Evolutionary conservation across 2,113 vertebrate genomes (phyloP).

Genomic region (Vulpes lagopus): DNA sequence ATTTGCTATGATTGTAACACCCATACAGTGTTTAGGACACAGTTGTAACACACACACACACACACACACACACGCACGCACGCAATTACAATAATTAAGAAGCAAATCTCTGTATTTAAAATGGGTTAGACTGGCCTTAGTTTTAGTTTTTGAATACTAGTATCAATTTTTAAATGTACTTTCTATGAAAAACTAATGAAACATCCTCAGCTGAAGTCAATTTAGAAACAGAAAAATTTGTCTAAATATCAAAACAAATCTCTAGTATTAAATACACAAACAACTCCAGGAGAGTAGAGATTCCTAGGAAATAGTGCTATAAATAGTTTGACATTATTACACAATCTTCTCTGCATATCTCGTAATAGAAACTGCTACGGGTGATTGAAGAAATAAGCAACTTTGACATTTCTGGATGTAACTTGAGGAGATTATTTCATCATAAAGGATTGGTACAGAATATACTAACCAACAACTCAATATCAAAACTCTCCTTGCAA

Average conservation of each 20-base stretch:
- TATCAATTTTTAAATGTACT: slow-evolving; percentile 77
- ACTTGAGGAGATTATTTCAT: slow-evolving; percentile 77
- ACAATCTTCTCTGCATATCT: slow-evolving; percentile 67
- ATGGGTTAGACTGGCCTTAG: slow-evolving; percentile 69
- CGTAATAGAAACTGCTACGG: slow-evolving; percentile 66
- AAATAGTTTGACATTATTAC: slow-evolving; percentile 78
- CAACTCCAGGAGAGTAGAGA: slow-evolving; percentile 60
- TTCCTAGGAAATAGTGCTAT: slow-evolving; percentile 68
- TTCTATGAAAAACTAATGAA: slow-evolving; percentile 66
- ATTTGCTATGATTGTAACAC: slow-evolving; percentile 1
- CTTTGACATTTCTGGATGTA: slow-evolving; percentile 68
- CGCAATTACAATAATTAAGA: slow-evolving; percentile 64
- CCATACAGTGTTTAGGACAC: slow-evolving; percentile 77
- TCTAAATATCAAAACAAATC: slow-evolving; percentile 76
- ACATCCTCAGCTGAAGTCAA: slow-evolving; percentile 79
- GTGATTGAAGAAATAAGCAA: slow-evolving; percentile 79
- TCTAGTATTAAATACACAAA: slow-evolving; percentile 72
- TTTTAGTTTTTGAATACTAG: slow-evolving; percentile 77
- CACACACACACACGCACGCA: background rate
- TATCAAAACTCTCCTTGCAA: slow-evolving; percentile 74
- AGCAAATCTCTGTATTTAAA: slow-evolving; percentile 78
- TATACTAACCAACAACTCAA: slow-evolving; percentile 74
- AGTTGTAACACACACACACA: background rate
- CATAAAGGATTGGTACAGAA: slow-evolving; percentile 63
- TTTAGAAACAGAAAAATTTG: slow-evolving; percentile 80